These are phyloP conservation scores for Drosophila subobscura DNA, from an alignment of 1,140 invertebrate genomes.

Conservation along the genomic window DNA sequence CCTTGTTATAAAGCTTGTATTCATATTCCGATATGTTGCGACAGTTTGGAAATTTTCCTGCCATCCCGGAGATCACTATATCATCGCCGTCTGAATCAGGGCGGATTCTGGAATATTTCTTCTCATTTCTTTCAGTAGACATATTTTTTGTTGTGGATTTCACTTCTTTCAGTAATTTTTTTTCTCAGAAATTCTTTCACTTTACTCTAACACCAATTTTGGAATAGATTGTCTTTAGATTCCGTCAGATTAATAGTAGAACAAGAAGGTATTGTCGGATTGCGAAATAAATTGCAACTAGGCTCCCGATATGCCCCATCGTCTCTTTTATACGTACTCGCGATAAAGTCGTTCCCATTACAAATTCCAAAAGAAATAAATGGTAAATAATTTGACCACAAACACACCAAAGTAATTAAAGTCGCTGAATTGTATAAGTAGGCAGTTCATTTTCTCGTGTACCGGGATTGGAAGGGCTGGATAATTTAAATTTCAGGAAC, in stretches of 20 bases:
- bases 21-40: conserved; percentile 91
- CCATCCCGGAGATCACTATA: conserved; percentile 90
- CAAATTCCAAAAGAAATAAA: conserved; percentile 62
- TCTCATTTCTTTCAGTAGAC: conserved; percentile 13
- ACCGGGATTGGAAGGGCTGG: conserved; percentile 29
- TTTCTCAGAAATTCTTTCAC: background rate
- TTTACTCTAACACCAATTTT: conserved; percentile 15
- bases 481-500: conserved; percentile 25
- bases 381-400: conserved; percentile 68
- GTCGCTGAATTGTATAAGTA: conserved; percentile 62
- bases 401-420: conserved; percentile 62
- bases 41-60: conserved; percentile 94
- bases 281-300: conserved; percentile 69
- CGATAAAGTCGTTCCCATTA: conserved; percentile 36
- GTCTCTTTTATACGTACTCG: conserved; percentile 67
- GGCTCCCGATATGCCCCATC: conserved; percentile 15
- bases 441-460: conserved; percentile 37
- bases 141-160: conserved; percentile 49
- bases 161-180: conserved; percentile 12
- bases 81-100: conserved; percentile 87
- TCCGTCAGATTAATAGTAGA: conserved; percentile 37
- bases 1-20: conserved; percentile 91
- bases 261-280: conserved; percentile 44
- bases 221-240: background rate
- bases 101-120: conserved; percentile 65